Evolutionary conservation across 37 sponge, comb jelly and placozoan species (phyloP).

Genomic region (Halisarca cf. caerulea): DNA sequence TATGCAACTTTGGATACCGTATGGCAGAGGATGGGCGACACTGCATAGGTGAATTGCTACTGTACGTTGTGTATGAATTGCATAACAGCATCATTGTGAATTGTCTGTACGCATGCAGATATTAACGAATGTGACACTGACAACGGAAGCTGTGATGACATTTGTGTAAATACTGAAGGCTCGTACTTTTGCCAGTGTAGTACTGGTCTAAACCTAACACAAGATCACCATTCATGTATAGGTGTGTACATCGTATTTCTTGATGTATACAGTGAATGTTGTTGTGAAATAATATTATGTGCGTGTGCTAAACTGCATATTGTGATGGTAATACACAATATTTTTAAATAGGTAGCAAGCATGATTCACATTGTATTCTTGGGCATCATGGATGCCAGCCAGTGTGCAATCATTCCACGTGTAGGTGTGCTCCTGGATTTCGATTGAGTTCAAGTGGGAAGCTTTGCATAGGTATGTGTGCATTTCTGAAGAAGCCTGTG

Average conservation of each 20-base stretch:
- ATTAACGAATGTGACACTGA: constrained; percentile 37
- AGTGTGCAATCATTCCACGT: neutral
- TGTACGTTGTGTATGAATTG: no score
- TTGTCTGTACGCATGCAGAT: constrained; percentile 9
- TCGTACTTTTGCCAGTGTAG: constrained; percentile 37
- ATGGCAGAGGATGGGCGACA: neutral
- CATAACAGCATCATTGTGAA: neutral
- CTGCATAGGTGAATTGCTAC: no score
- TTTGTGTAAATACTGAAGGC: constrained; percentile 43
- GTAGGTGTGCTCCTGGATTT: constrained; percentile 47
- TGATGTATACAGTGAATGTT: no score
- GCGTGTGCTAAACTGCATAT: no score
- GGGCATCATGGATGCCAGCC: constrained; percentile 13
- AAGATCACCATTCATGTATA: constrained; percentile 18
- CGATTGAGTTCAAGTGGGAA: constrained; percentile 23
- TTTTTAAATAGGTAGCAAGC: no score
- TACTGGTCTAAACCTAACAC: constrained; percentile 13
- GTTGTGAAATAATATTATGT: no score
- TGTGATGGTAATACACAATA: no score
- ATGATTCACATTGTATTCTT: neutral
- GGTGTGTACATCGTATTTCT: constrained; percentile 26
- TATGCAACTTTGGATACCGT: constrained; percentile 7
- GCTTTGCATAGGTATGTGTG: constrained; percentile 49
- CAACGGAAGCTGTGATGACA: constrained; percentile 35
- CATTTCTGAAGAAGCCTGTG: no score